phyloP scores from a whole-genome alignment of 2,888 invertebrate species.

The Pollenia angustigena region DNA sequence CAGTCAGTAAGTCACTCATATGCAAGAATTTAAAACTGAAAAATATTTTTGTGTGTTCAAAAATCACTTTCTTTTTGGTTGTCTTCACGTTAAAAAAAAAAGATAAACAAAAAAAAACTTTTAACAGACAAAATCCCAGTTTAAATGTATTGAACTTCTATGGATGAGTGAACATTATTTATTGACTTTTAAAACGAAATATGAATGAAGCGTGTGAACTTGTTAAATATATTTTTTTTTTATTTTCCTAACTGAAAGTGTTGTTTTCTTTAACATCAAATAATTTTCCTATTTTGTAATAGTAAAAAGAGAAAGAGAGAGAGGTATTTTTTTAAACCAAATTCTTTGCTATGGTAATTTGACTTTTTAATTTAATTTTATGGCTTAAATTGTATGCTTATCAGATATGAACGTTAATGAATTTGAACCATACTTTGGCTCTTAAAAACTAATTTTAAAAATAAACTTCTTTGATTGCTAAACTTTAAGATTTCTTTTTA shows the following conservation, averaged over 20 bases:
- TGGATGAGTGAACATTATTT: not conserved
- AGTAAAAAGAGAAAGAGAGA: not conserved
- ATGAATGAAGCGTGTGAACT: slow-evolving; percentile 23
- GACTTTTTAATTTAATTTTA: not conserved
- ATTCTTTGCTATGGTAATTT: slow-evolving; percentile 40
- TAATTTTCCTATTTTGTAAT: not conserved
- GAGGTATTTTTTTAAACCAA: not conserved
- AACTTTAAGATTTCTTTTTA: not conserved
- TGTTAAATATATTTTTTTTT: not conserved
- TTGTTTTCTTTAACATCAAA: not conserved
- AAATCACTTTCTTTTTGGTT: slow-evolving; percentile 54
- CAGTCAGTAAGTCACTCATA: not conserved
- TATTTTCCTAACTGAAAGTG: not conserved
- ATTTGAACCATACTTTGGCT: not conserved
- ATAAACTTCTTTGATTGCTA: slow-evolving; percentile 15
- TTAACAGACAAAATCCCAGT: not conserved
- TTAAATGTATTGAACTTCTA: slow-evolving; percentile 19
- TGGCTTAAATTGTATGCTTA: not conserved
- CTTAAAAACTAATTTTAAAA: not conserved
- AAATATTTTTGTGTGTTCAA: not conserved
- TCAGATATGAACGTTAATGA: not conserved
- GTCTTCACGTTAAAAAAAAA: not conserved
- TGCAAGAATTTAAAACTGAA: not conserved
- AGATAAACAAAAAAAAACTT: not conserved
- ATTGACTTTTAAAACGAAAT: not conserved